Conservation (phyloP, 2,888 invertebrate species). For the Euspilapteryx auroguttella region DNA sequence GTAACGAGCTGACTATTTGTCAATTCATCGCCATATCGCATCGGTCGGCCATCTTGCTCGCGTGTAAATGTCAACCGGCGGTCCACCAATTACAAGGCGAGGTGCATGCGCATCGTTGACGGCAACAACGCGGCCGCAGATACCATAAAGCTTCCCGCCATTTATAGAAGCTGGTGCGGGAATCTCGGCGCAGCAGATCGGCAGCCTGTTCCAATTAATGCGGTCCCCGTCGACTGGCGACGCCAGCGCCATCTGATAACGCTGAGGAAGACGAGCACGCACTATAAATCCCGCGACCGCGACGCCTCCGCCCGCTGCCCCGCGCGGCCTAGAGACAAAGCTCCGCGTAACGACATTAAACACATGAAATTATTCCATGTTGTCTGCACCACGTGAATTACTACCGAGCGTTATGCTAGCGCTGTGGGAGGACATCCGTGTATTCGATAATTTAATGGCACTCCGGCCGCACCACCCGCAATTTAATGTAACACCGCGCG, state of each 20-base stretch:
- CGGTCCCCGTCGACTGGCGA: too few species aligned
- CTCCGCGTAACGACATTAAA: constrained; percentile 8
- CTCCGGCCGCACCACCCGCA: constrained; percentile 22
- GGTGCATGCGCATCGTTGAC: constrained; percentile 42
- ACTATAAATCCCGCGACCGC: constrained; percentile 6
- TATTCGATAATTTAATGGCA: constrained; percentile 15
- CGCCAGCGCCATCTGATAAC: constrained; percentile 26
- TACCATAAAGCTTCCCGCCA: constrained; percentile 54
- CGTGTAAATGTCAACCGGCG: constrained; percentile 53
- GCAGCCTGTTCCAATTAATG: neutral
- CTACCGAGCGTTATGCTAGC: constrained; percentile 7
- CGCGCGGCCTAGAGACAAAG: constrained; percentile 6
- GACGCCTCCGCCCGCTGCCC: neutral
- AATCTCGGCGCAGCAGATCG: constrained; percentile 38
- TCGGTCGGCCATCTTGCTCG: constrained; percentile 45
- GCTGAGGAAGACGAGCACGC: constrained; percentile 6
- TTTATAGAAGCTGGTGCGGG: constrained; percentile 43
- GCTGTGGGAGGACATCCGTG: constrained; percentile 20
- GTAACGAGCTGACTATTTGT: constrained; percentile 28
- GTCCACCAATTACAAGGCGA: constrained; percentile 51
- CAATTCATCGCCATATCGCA: constrained; percentile 46
- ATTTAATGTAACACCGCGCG: constrained; percentile 26
- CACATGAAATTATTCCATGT: constrained; percentile 10
- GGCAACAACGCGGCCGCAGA: constrained; percentile 42
- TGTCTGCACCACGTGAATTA: constrained; percentile 9